A percentile compares a stretch with the other conserved stretches of the same genome.
Conservation (phyloP, 2,113 vertebrate genomes). For the Phyllopteryx taeniolatus region DNA sequence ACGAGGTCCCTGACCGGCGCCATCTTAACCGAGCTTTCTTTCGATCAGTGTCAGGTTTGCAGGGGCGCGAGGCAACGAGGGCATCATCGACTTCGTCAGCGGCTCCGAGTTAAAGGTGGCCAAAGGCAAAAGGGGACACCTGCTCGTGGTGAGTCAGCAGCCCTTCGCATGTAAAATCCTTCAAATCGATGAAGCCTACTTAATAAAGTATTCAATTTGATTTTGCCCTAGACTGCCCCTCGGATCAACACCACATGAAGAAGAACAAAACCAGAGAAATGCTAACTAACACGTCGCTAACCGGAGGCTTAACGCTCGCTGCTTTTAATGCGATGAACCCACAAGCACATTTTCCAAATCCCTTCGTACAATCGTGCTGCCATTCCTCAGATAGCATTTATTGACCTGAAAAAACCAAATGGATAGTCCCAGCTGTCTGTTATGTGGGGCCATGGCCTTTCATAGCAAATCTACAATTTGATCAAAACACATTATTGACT, state of each 20-base stretch:
- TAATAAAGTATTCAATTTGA: constrained; percentile 30
- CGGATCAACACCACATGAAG: constrained; percentile 76
- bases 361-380: constrained; percentile 10
- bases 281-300: constrained; percentile 20
- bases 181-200: constrained; percentile 7
- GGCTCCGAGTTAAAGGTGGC: constrained; percentile 87
- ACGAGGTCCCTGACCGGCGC: not conserved
- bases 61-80: constrained; percentile 85
- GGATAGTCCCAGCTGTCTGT: too few relatives aligned
- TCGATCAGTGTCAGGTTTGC: constrained; percentile 84
- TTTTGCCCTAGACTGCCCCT: constrained; percentile 81
- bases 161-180: not conserved
- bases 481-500: too few relatives aligned
- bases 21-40: not conserved
- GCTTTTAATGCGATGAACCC: constrained; percentile 12
- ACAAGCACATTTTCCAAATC: constrained; percentile 10
- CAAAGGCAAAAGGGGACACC: constrained; percentile 93
- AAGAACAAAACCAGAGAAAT: constrained; percentile 15
- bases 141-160: constrained; percentile 88
- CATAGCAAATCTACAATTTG: not conserved
- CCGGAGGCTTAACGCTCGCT: constrained; percentile 18
- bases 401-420: not conserved
- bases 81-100: constrained; percentile 87
- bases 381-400: not conserved
- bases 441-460: not conserved